Conservation (phyloP, 1,140 invertebrate genomes). For the Euwallacea fornicatus region DNA sequence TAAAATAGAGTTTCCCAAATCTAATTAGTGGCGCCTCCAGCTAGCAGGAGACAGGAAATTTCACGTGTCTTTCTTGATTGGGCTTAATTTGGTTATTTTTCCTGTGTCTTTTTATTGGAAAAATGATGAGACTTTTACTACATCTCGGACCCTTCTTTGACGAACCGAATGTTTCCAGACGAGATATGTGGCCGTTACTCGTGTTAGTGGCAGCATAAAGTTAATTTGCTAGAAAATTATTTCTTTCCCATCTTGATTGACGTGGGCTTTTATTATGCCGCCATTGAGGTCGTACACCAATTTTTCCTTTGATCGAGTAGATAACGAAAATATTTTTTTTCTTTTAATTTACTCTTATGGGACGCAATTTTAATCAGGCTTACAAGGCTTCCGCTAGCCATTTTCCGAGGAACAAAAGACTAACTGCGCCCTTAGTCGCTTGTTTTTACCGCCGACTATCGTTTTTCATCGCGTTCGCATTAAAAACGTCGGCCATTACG, state of each 20-base stretch:
- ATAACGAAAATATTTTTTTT: constrained; percentile 1
- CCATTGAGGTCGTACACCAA: too few species aligned
- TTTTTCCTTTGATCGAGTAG: too few species aligned
- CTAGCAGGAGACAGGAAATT: constrained; percentile 22
- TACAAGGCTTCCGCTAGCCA: constrained; percentile 23
- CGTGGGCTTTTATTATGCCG: not conserved
- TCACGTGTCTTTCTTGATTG: constrained; percentile 28
- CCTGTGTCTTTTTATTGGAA: constrained; percentile 28
- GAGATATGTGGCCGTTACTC: constrained; percentile 9
- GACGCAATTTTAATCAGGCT: constrained; percentile 25
- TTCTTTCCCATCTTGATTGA: constrained; percentile 1
- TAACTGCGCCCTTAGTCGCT: constrained; percentile 15
- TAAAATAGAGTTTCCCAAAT: constrained; percentile 26
- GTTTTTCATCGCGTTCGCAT: constrained; percentile 30
- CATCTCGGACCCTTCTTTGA: constrained; percentile 3
- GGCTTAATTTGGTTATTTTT: constrained; percentile 32
- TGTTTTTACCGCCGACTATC: constrained; percentile 26
- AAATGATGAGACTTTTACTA: constrained; percentile 28
- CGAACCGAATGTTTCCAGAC: constrained; percentile 6
- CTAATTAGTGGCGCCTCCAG: constrained; percentile 21
- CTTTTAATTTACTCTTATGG: constrained; percentile 16
- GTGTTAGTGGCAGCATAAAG: constrained; percentile 7
- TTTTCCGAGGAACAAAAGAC: constrained; percentile 28
- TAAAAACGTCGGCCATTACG: constrained; percentile 31
- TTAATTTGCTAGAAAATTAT: constrained; percentile 13